phyloP scores from a whole-genome alignment of 2,888 invertebrate species.

The Cheiracanthium punctorium region DNA sequence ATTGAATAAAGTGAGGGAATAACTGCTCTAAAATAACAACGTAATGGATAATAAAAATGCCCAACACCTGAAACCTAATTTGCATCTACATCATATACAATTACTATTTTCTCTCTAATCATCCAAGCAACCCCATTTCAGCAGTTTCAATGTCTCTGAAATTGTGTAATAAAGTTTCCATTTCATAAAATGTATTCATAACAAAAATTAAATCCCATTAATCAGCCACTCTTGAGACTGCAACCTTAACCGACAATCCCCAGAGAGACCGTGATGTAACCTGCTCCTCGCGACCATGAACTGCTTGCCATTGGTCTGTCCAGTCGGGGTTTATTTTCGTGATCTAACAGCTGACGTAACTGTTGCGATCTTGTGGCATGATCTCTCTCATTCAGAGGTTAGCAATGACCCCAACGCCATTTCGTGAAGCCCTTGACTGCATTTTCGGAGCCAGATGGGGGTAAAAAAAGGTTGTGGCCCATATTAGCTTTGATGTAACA shows the following conservation, averaged over 20 bases:
- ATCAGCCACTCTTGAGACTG: not conserved
- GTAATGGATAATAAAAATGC: too few relatives aligned
- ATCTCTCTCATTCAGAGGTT: constrained; percentile 21
- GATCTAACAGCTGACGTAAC: constrained; percentile 65
- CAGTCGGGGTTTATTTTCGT: constrained; percentile 13
- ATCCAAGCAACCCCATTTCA: not conserved
- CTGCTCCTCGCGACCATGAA: constrained; percentile 31
- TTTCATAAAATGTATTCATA: not conserved
- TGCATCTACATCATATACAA: too few relatives aligned
- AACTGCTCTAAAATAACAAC: too few relatives aligned
- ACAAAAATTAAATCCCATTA: not conserved
- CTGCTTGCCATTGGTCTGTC: constrained; percentile 14
- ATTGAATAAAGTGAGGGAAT: too few relatives aligned
- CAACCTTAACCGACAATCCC: constrained; percentile 59
- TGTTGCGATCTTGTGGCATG: not conserved
- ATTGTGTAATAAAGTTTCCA: not conserved
- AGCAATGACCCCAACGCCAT: constrained; percentile 48
- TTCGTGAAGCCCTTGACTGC: constrained; percentile 52
- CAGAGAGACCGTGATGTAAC: constrained; percentile 36
- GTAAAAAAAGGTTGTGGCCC: constrained; percentile 26
- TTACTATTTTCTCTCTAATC: not conserved
- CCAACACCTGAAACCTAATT: too few relatives aligned
- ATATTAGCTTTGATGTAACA: not conserved
- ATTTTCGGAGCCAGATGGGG: not conserved
- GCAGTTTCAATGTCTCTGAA: not conserved